phyloP scores from a whole-genome alignment of 1,140 invertebrate genomes.

The Lordiphosa clarofinis region DNA sequence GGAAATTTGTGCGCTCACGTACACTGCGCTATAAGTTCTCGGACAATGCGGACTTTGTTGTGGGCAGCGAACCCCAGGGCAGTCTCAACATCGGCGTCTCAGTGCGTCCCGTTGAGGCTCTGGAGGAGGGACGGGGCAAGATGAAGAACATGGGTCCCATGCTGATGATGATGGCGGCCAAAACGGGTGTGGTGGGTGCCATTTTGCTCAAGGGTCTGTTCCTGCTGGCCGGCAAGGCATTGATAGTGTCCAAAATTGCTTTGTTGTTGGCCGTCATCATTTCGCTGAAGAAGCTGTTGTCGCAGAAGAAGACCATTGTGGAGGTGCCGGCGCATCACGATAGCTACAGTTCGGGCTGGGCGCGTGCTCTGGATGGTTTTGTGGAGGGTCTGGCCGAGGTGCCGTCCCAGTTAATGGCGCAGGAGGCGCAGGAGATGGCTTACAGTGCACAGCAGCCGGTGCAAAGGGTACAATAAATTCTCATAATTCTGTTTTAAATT shows the following conservation, averaged over 20 bases:
- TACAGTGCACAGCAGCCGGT: slow-evolving; percentile 82
- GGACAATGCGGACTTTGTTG: slow-evolving; percentile 86
- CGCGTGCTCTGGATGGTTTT: slow-evolving; percentile 82
- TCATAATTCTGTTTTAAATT: slow-evolving; percentile 1
- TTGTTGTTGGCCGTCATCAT: slow-evolving; percentile 88
- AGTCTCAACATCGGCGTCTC: slow-evolving; percentile 86
- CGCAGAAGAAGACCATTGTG: slow-evolving; percentile 87
- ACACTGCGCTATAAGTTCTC: slow-evolving; percentile 85
- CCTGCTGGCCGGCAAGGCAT: slow-evolving; percentile 90
- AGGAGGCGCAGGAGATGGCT: slow-evolving; percentile 83
- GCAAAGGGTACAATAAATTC: slow-evolving; percentile 48
- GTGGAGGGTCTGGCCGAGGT: slow-evolving; percentile 71
- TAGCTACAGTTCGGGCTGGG: slow-evolving; percentile 83
- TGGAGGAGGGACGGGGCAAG: slow-evolving; percentile 84
- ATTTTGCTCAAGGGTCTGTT: slow-evolving; percentile 89
- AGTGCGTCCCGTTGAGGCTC: slow-evolving; percentile 82
- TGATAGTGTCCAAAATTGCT: slow-evolving; percentile 90
- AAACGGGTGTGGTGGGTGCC: slow-evolving; percentile 88
- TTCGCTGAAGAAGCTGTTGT: slow-evolving; percentile 90
- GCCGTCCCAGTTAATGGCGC: slow-evolving; percentile 70
- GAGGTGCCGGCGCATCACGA: slow-evolving; percentile 85
- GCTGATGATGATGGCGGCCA: slow-evolving; percentile 87
- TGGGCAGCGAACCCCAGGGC: slow-evolving; percentile 86
- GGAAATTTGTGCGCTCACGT: slow-evolving; percentile 86
- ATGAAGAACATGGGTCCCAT: slow-evolving; percentile 88